Base-by-base conservation (phyloP, 1,140 invertebrate species). In the Drosophila lowei region DNA sequence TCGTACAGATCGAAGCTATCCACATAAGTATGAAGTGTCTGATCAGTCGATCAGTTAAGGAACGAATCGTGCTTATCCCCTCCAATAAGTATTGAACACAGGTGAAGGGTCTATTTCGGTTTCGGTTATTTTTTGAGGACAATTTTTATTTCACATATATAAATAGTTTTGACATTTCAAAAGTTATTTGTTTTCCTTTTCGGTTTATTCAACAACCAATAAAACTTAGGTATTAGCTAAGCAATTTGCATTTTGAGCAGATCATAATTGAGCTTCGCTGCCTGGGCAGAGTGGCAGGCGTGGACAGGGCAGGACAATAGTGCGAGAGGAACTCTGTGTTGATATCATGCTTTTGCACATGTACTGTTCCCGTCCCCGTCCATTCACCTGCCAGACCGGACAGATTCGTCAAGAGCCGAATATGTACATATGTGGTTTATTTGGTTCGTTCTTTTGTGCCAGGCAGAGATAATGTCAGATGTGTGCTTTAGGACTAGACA, bases 101-200 rank as follows among this genome's bases (percentile, higher is more conserved):
- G 18, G 18, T 18, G 1, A 18, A 18, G 18, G 18, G 2, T 0
- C 1, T 18, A 2, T 18, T 18, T 18, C 18, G 18, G 18, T 18
- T 16, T 13, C 41, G 8, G 11, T 57, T 41, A 18, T 16, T 57
- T 64, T 77, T 77, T 46, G 58, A 49, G 61, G 64, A 85, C 73
- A 71, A 49, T 56, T 57, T 86, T 86, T 85, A 77, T 85, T 85
- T 88, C 83, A 85, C 83, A 85, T 85, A 77, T 79, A 85, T 85
- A 85, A 85, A 85, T 86, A 86, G 67, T 77, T 74, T 80, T 54
- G 61, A 74, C 76, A 77, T 67, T 77, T 77, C 43, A 64, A 77
- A 59, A 54, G 63, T 70, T 62, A 60, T 78, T 30, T 34, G n/a
- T 70, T 60, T 67, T 47, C 6, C 44, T 43, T 55, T 42, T 61